These are phyloP conservation scores for Enteromius thamalakanensis DNA, from an alignment of 2,797 vertebrate species.

Conservation along the genomic window DNA sequence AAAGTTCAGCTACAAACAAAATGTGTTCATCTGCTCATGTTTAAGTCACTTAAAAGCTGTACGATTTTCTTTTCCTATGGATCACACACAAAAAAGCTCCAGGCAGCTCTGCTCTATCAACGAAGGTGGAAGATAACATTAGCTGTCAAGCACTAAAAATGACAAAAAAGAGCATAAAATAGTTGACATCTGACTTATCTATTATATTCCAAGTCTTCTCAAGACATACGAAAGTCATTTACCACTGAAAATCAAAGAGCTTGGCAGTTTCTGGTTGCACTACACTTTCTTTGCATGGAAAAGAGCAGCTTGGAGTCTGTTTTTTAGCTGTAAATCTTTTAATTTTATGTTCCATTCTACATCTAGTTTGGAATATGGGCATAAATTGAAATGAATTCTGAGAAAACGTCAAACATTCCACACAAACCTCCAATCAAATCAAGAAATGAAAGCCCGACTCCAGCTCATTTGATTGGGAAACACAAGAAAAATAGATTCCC, in stretches of 20 bases:
- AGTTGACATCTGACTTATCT: background rate
- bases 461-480: slow-evolving; percentile 4
- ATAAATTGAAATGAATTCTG: slow-evolving; percentile 1
- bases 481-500: slow-evolving; percentile 27
- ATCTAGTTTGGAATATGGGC: background rate
- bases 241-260: background rate
- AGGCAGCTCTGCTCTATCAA: background rate
- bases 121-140: slow-evolving; percentile 1
- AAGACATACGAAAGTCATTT: background rate
- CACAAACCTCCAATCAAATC: slow-evolving; percentile 36
- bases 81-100: background rate
- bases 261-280: background rate
- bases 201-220: background rate
- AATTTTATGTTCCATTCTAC: background rate
- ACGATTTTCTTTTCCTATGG: background rate
- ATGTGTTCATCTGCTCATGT: background rate
- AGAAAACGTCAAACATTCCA: background rate
- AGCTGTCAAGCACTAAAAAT: slow-evolving; percentile 4
- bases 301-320: background rate
- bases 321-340: background rate
- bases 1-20: background rate
- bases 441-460: slow-evolving; percentile 7
- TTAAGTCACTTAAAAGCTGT: background rate
- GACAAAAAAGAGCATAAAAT: background rate
- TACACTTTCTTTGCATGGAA: background rate